A percentile compares a stretch with the other conserved stretches of the same genome.
These are phyloP conservation scores for Ammodytes dubius DNA, from an alignment of 2,113 vertebrate species.

Conservation along the genomic window DNA sequence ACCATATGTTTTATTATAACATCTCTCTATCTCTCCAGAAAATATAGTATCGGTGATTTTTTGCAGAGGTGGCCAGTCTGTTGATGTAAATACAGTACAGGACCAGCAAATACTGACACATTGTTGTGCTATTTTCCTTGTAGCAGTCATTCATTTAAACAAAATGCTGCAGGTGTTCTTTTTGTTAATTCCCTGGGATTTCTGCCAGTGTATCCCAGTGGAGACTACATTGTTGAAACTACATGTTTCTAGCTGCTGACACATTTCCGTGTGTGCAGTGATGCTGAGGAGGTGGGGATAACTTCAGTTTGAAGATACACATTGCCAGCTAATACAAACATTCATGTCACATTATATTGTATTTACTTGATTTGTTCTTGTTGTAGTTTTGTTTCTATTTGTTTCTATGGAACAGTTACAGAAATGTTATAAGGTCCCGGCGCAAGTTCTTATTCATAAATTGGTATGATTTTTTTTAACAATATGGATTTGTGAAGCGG, in stretches of 20 bases:
- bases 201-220: conserved; percentile 6
- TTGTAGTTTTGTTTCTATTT: too few species aligned
- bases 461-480: neutral
- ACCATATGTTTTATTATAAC: conserved; percentile 31
- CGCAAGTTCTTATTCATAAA: neutral
- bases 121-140: conserved; percentile 40
- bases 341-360: neutral
- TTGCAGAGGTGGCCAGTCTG: conserved; percentile 44
- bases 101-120: conserved; percentile 49
- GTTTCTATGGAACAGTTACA: neutral
- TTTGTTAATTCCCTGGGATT: conserved; percentile 36
- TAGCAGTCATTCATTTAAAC: conserved; percentile 44
- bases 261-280: neutral
- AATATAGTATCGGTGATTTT: conserved; percentile 1
- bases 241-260: conserved; percentile 17
- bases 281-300: conserved; percentile 1
- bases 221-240: conserved; percentile 21
- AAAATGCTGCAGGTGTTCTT: conserved; percentile 28
- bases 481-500: neutral
- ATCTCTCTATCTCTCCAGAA: conserved; percentile 23
- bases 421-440: neutral
- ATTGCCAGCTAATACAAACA: neutral
- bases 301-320: conserved; percentile 2
- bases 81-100: conserved; percentile 25
- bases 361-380: neutral